Conservation (phyloP, 2,797 vertebrate species). For the Propithecus perrieri region DNA sequence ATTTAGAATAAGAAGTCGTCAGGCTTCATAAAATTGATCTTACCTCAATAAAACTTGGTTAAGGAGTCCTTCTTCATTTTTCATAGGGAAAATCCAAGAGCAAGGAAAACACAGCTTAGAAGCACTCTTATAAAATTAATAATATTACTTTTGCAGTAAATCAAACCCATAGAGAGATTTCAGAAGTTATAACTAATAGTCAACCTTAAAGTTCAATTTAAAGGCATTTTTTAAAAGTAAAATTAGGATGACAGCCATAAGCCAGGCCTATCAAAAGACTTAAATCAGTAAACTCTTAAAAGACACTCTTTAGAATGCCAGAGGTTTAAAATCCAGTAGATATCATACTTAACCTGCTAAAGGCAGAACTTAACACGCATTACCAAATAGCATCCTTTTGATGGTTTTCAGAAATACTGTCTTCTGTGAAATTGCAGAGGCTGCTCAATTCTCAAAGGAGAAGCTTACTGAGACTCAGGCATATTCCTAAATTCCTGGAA, state of each 20-base stretch:
- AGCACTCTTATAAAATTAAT: slow-evolving; percentile 58
- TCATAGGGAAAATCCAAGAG: slow-evolving; percentile 59
- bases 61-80: slow-evolving; percentile 57
- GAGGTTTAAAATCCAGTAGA: slow-evolving; percentile 37
- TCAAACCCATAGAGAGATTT: slow-evolving; percentile 54
- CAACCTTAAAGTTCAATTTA: slow-evolving; percentile 55
- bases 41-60: slow-evolving; percentile 65
- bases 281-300: slow-evolving; percentile 59
- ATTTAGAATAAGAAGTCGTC: slow-evolving; percentile 64
- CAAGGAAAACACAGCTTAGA: slow-evolving; percentile 63
- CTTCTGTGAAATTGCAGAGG: background rate
- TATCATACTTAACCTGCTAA: slow-evolving; percentile 25
- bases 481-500: background rate
- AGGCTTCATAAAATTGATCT: slow-evolving; percentile 75
- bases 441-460: background rate
- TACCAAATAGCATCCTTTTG: background rate
- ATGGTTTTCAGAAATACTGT: background rate
- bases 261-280: slow-evolving; percentile 13
- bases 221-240: slow-evolving; percentile 18
- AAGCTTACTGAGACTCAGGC: background rate
- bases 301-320: slow-evolving; percentile 30
- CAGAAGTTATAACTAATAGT: slow-evolving; percentile 42
- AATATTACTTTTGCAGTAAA: slow-evolving; percentile 58
- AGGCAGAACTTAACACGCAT: slow-evolving; percentile 30
- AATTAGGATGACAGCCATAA: slow-evolving; percentile 35